These are phyloP conservation scores for Bombus confusus DNA, from an alignment of 1,140 invertebrate genomes.

Conservation along the genomic window DNA sequence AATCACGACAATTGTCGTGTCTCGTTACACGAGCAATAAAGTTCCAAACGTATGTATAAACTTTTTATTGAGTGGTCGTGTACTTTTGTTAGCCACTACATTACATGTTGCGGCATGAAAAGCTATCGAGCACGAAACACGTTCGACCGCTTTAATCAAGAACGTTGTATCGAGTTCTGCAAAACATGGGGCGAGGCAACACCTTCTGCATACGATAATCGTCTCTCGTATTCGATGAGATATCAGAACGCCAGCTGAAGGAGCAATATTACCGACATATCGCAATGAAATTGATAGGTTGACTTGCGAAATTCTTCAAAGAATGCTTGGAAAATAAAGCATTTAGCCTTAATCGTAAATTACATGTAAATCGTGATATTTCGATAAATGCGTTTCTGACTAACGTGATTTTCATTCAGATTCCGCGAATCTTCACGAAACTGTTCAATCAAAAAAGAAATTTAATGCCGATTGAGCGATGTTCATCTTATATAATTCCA, in stretches of 20 bases:
- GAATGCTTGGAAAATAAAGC: too few relatives aligned
- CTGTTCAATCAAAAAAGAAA: too few relatives aligned
- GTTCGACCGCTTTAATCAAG: background rate
- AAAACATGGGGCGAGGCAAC: background rate
- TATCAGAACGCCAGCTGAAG: background rate
- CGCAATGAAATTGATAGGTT: background rate
- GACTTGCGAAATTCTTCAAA: background rate
- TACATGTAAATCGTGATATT: background rate
- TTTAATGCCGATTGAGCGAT: too few relatives aligned
- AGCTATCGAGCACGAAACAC: background rate
- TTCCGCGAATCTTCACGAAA: background rate
- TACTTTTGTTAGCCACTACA: too few relatives aligned
- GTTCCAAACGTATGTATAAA: too few relatives aligned
- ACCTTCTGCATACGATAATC: background rate
- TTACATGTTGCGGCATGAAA: background rate
- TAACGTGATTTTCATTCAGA: background rate
- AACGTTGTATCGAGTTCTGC: background rate
- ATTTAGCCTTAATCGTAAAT: too few relatives aligned
- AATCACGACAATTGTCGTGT: too few relatives aligned
- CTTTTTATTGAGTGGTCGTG: too few relatives aligned
- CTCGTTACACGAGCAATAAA: too few relatives aligned
- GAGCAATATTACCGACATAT: background rate
- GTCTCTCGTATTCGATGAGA: background rate
- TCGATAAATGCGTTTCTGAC: background rate
- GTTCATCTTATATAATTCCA: too few relatives aligned